Base-by-base conservation (phyloP, 1,140 invertebrate species). In the roundworm (Caenorhabditis elegans) region DNA sequence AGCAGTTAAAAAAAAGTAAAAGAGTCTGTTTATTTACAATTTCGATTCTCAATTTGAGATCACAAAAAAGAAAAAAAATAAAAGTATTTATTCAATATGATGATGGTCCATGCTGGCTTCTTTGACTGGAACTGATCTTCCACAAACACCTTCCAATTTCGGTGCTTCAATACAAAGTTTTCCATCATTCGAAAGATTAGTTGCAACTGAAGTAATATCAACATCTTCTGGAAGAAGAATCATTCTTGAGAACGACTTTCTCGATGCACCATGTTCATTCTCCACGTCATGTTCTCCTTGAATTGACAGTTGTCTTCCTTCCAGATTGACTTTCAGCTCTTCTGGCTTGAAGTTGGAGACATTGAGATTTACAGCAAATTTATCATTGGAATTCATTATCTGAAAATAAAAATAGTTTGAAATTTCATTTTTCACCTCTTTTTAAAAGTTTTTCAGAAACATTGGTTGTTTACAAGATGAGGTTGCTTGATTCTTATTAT, bases 101-200 rank as follows among this genome's bases (percentile, higher is more conserved):
- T n/a, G n/a, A n/a, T n/a, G n/a, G n/a, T n/a, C n/a, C n/a, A n/a
- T n/a, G 49, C 13, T 24, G 49, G 49, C n/a, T 53, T 53, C 49
- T 53, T 34, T 26, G 34, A 60, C 34, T 34, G 53, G 53, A 60
- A 60, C 34, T 11, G 53, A 60, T 60, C 53, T 60, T 60, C 53
- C 53, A 4, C n/a, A 22, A 53, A 53, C 24, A 2, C 47, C 8
- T 51, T 78, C 39, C 34, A 43, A 65, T 31, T 80, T 80, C 39
- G 78, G 78, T 39, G 53, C 78, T 48, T 80, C 78, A 26, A 80
- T 80, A 2, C 53, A 80, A n/a, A 80, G 78, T 31, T 22, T 46
- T 46, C 78, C 78, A 24, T 36, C 36, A 26, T 80, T 53, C 4
- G 78, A 31, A 13, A 80, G 46, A 43, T 49, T 31, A 1, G 78